phyloP scores from a whole-genome alignment of 2,888 invertebrate genomes.

The Ichneumon xanthorius region DNA sequence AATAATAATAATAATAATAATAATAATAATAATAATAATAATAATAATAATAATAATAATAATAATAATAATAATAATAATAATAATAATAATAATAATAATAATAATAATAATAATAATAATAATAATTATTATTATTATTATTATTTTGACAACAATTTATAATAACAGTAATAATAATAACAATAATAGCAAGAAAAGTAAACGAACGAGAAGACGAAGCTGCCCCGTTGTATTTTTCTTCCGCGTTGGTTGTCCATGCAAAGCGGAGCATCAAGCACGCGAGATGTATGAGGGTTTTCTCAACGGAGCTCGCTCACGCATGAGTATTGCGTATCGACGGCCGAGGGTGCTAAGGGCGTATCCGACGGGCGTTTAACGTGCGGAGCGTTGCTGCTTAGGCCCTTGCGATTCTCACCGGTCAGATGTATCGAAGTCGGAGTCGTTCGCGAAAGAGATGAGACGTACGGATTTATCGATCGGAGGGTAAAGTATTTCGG shows the following conservation, averaged over 20 bases:
- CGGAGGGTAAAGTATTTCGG: constrained; percentile 39
- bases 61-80: no score
- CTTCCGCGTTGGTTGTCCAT: constrained; percentile 44
- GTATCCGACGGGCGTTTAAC: not conserved
- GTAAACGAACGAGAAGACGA: constrained; percentile 20
- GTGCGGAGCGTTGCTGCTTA: not conserved
- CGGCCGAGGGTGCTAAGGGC: not conserved
- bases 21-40: no score
- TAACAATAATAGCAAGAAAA: no score
- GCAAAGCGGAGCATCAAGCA: constrained; percentile 33
- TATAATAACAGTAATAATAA: no score
- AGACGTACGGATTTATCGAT: constrained; percentile 52
- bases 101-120: no score
- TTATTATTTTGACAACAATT: no score
- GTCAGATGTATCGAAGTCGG: constrained; percentile 10
- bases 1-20: no score
- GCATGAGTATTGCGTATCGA: not conserved
- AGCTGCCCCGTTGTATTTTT: not conserved
- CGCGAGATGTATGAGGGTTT: constrained; percentile 30
- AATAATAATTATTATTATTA: no score
- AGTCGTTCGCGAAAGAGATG: constrained; percentile 23
- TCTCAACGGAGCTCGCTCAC: constrained; percentile 8
- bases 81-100: no score
- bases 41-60: no score
- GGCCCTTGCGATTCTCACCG: not conserved